These are phyloP conservation scores for Erebia ligea DNA, from an alignment of 2,888 invertebrate species.

Conservation along the genomic window DNA sequence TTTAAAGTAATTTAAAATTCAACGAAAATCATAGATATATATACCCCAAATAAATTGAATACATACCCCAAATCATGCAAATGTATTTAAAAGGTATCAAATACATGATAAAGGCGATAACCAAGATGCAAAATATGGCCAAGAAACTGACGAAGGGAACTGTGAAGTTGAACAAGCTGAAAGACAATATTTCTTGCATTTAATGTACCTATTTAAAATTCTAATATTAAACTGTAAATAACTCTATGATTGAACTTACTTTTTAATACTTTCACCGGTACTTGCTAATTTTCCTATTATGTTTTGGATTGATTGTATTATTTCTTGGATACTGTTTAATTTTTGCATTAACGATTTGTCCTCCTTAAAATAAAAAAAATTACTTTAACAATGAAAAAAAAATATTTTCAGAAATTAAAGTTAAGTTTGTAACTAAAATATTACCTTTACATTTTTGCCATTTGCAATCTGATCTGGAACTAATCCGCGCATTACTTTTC, in stretches of 20 bases:
- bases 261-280: slow-evolving; percentile 95
- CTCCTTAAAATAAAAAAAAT: slow-evolving; percentile 82
- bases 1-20: background rate
- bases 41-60: background rate
- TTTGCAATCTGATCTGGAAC: slow-evolving; percentile 13
- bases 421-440: background rate
- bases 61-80: slow-evolving; percentile 93
- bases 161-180: slow-evolving; percentile 97
- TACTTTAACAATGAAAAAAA: background rate
- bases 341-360: slow-evolving; percentile 96
- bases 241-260: slow-evolving; percentile 84
- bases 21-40: background rate
- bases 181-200: slow-evolving; percentile 52
- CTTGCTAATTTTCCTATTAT: slow-evolving; percentile 95
- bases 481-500: slow-evolving; percentile 28
- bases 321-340: slow-evolving; percentile 95
- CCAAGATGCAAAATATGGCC: slow-evolving; percentile 88
- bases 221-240: background rate
- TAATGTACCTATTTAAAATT: background rate
- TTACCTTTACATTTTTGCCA: slow-evolving; percentile 42
- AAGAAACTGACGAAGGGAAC: slow-evolving; percentile 96
- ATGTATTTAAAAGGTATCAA: slow-evolving; percentile 93
- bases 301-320: slow-evolving; percentile 96
- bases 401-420: background rate
- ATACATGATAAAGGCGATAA: slow-evolving; percentile 91